These are phyloP conservation scores for Phymorhynchus buccinoides DNA, from an alignment of 1,140 invertebrate genomes.

Conservation along the genomic window DNA sequence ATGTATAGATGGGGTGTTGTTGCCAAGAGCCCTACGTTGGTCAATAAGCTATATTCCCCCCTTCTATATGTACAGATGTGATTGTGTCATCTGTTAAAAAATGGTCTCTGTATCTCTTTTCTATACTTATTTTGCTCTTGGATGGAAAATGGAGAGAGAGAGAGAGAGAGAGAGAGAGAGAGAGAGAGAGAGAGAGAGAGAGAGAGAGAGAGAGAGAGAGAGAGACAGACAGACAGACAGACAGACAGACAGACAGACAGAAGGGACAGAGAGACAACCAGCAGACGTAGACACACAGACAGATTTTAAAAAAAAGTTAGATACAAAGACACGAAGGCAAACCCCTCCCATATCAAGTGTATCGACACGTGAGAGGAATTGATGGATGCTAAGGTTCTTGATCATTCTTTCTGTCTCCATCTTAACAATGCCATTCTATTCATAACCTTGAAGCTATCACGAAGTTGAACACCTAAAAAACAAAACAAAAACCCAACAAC, in stretches of 20 bases:
- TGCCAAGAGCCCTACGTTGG: too few species aligned
- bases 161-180: conserved; percentile 1
- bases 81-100: too few species aligned
- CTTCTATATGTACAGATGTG: too few species aligned
- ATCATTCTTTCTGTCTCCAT: not conserved
- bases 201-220: conserved; percentile 16
- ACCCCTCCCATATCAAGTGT: not conserved
- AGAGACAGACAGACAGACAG: not conserved
- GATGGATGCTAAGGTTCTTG: not conserved
- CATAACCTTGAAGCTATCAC: not conserved
- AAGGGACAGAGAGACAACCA: not conserved
- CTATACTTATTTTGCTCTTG: too few species aligned
- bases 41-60: too few species aligned
- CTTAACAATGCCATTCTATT: not conserved
- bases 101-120: too few species aligned
- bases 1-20: too few species aligned
- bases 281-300: not conserved
- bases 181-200: conserved; percentile 23
- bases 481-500: not conserved
- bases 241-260: conserved; percentile 7
- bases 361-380: not conserved
- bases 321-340: not conserved
- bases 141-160: not conserved
- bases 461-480: not conserved
- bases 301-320: not conserved